A percentile compares a stretch with the other conserved stretches of the same genome.
phyloP scores from a whole-genome alignment of 2,797 vertebrate species.

The Chromis chromis region DNA sequence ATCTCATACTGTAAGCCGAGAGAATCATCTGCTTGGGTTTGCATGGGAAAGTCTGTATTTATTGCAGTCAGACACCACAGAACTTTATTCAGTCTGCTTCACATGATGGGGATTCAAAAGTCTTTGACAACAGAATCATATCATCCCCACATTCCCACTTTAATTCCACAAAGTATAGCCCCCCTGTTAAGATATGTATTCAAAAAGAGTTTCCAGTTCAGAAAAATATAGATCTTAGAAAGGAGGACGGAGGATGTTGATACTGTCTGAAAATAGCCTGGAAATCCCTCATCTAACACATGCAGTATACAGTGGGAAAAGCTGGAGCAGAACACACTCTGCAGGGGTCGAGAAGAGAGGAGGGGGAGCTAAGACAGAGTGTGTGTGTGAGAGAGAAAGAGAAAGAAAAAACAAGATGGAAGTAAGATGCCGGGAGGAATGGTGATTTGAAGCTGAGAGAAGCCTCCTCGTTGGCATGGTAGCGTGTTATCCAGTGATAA shows the following conservation, averaged over 20 bases:
- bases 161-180: not conserved
- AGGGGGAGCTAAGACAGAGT: not conserved
- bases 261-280: not conserved
- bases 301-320: slow-evolving; percentile 12
- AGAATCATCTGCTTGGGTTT: too few species aligned
- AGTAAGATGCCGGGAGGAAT: slow-evolving; percentile 9
- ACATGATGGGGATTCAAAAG: not conserved
- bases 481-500: slow-evolving; percentile 33
- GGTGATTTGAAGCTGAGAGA: slow-evolving; percentile 32
- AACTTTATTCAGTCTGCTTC: not conserved
- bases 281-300: slow-evolving; percentile 24
- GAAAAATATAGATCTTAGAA: slow-evolving; percentile 17
- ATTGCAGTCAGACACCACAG: not conserved
- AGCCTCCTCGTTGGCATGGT: slow-evolving; percentile 10
- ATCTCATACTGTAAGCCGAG: too few species aligned
- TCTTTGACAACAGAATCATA: not conserved
- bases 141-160: not conserved
- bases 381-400: not conserved
- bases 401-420: not conserved
- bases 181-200: not conserved
- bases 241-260: too few species aligned
- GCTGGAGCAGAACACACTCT: not conserved
- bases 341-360: slow-evolving; percentile 6
- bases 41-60: not conserved
- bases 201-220: not conserved